phyloP scores from a whole-genome alignment of 2,888 invertebrate species.

The Glomeris marginata region DNA sequence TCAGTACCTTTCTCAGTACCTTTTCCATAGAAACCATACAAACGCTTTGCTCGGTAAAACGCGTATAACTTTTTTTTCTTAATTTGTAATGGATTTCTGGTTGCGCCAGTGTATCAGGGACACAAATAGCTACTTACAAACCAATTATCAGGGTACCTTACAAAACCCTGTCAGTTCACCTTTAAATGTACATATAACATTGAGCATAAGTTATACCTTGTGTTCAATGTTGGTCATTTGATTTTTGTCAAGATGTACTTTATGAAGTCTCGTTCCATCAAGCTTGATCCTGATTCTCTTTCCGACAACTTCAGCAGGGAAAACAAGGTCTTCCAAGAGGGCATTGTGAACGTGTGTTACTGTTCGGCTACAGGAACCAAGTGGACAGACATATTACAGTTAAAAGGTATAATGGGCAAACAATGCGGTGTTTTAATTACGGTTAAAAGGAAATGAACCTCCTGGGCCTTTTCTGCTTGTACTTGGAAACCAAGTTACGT shows the following conservation, averaged over 20 bases:
- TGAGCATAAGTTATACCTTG: constrained; percentile 53
- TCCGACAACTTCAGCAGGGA: constrained; percentile 98
- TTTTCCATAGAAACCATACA: no score
- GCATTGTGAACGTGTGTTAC: constrained; percentile 95
- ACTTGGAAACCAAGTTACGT: constrained; percentile 66
- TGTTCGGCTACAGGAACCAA: constrained; percentile 49
- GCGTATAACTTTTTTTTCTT: no score
- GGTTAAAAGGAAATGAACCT: constrained; percentile 32
- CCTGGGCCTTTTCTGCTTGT: constrained; percentile 58
- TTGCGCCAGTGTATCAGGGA: no score
- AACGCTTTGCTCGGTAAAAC: no score
- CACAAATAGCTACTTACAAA: no score
- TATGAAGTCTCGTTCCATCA: constrained; percentile 90
- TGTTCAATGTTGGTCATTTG: constrained; percentile 99
- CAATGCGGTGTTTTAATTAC: background rate
- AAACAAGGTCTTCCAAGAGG: constrained; percentile 92
- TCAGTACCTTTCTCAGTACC: no score
- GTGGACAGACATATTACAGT: background rate
- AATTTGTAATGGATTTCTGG: no score
- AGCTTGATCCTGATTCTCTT: constrained; percentile 91
- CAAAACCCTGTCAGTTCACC: no score
- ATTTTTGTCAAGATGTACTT: constrained; percentile 95
- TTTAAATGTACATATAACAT: no score
- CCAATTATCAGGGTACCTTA: no score
- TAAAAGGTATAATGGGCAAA: background rate